Base-by-base conservation (phyloP, 2,797 vertebrate genomes). In the Pipistrellus pygmaeus region DNA sequence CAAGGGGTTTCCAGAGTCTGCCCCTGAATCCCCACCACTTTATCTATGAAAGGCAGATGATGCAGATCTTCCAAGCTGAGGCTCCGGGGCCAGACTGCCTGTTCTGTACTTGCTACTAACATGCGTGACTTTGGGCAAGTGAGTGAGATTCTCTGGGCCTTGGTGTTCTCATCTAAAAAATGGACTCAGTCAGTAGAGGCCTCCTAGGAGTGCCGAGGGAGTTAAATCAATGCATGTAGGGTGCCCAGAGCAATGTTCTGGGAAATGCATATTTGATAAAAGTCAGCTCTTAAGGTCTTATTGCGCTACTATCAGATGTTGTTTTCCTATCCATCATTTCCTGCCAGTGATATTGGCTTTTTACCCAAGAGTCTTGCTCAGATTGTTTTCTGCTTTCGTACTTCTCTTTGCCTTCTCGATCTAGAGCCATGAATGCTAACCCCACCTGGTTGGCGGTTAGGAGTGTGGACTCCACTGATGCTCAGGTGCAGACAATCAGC, bases 391-490 rank as follows among this genome's bases (percentile, higher is more conserved):
- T 51, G 18, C 77, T 75, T 80, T 57, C n/a, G 21, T 12, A 13
- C 2, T 41, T 68, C 78, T 21, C 15, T 62, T 35, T 15, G 27
- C 25, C n/a, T 82, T 55, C n/a, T 17, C 6, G 41, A 75, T 35
- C 71, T 68, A 69, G 21, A 90, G n/a, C 12, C 9, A 20, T n/a
- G 25, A 72, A 30, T 17, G 10, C 60, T 21, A 62, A 66, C 27
- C 17, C 1, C 8, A 35, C 6, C 35, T 12, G 15, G 27, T 25
- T 38, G 69, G 27, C 27, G 41, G 13, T 76, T 62, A 60, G 53
- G 46, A 85, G n/a, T 4, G 6, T 6, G 60, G 41, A 2, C 21
- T 48, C 0, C 27, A 6, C 1, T 1, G 13, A n/a, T 6, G 32
- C 8, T 66, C 20, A 23, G 64, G 12, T 66, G 55, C 10, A 55